phyloP scores from a whole-genome alignment of 2,113 vertebrate species.

The Neotragus pygmaeus region DNA sequence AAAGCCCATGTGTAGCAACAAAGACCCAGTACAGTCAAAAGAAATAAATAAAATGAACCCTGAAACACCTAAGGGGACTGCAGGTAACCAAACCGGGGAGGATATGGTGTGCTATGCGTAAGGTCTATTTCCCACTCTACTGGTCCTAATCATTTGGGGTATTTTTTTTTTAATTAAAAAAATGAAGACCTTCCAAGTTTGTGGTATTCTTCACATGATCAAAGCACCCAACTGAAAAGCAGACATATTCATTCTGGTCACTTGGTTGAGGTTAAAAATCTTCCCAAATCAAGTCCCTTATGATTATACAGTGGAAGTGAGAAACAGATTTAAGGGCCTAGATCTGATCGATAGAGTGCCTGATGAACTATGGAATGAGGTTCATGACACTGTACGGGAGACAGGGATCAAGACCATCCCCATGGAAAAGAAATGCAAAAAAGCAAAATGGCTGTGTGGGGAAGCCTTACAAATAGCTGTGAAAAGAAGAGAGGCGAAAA shows the following conservation, averaged over 20 bases:
- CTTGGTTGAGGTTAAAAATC: not conserved
- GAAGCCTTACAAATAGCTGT: too few species aligned
- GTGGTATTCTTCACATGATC: not conserved
- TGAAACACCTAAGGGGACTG: not conserved
- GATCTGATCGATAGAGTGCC: too few species aligned
- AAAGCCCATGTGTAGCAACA: not conserved
- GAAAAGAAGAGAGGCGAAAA: too few species aligned
- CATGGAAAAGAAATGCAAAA: too few species aligned
- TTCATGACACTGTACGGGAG: too few species aligned
- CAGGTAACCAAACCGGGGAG: not conserved
- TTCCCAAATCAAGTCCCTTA: too few species aligned
- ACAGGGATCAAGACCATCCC: too few species aligned
- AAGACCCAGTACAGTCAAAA: not conserved
- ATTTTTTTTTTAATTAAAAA: not conserved
- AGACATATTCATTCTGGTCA: not conserved
- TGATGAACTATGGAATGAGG: too few species aligned
- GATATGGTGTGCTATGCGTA: not conserved
- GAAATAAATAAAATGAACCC: not conserved
- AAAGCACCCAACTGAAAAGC: not conserved
- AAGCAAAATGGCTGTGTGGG: too few species aligned
- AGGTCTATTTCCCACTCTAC: not conserved
- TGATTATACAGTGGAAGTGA: too few species aligned
- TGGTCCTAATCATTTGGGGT: not conserved
- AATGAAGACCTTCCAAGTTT: not conserved
- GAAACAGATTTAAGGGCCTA: too few species aligned